Conservation (phyloP, 2,888 invertebrate species). For the Luperina nickerlii region DNA sequence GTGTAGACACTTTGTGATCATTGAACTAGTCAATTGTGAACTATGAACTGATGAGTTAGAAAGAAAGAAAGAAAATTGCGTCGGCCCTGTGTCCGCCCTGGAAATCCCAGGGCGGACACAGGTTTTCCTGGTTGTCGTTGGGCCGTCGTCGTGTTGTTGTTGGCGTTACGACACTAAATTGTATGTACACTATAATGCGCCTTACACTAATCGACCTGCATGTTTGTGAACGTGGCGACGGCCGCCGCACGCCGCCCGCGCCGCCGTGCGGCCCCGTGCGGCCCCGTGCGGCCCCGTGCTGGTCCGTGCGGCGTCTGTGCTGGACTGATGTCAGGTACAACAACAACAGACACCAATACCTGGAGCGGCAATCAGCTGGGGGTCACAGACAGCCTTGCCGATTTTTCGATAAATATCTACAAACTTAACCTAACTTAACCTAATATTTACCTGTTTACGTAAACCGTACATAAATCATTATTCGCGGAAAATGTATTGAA, state of each 20-base stretch:
- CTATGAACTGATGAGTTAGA: constrained; percentile 26
- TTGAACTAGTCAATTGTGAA: constrained; percentile 28
- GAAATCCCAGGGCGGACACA: too few relatives aligned
- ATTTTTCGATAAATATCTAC: not conserved
- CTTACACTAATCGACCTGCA: constrained; percentile 9
- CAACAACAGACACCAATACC: not conserved
- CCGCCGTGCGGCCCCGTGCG: not conserved
- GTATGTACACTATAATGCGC: constrained; percentile 18
- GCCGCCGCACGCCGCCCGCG: not conserved
- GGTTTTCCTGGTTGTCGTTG: too few relatives aligned
- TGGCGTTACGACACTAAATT: constrained; percentile 33
- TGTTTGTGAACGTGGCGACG: not conserved
- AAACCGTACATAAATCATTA: constrained; percentile 30
- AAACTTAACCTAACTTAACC: not conserved
- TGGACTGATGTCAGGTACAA: not conserved
- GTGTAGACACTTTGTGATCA: constrained; percentile 22
- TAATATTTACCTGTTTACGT: constrained; percentile 18
- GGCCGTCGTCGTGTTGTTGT: too few relatives aligned
- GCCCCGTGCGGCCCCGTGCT: not conserved
- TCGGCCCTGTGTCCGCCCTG: too few relatives aligned
- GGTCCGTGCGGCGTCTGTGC: not conserved
- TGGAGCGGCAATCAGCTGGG: not conserved
- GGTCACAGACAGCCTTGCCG: not conserved
- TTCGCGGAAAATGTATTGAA: not conserved
- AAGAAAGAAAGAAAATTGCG: too few relatives aligned